Evolutionary conservation across 2,113 vertebrate species (phyloP).

Genomic region (Nycticebus coucang): DNA sequence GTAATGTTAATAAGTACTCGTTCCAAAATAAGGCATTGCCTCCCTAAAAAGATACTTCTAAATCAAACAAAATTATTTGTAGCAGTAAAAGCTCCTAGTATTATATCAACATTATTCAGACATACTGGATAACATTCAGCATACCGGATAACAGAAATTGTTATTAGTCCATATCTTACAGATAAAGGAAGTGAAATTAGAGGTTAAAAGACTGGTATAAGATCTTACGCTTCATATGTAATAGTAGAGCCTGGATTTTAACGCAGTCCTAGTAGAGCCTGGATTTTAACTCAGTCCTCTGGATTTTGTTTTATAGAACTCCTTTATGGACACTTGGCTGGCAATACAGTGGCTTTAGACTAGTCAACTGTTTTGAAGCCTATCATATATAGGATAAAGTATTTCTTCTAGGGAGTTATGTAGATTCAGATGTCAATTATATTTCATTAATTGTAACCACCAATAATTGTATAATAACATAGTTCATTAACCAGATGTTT

Average conservation of each 20-base stretch:
- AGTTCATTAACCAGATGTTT: slow-evolving; percentile 61
- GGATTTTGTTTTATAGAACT: not conserved
- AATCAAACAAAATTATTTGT: not conserved
- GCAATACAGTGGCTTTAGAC: not conserved
- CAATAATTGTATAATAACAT: not conserved
- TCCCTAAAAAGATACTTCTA: not conserved
- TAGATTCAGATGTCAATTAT: slow-evolving; percentile 44
- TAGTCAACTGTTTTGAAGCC: not conserved
- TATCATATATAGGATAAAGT: not conserved
- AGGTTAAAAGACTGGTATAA: not conserved
- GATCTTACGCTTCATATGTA: not conserved
- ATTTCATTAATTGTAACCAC: slow-evolving; percentile 42
- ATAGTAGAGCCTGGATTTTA: not conserved
- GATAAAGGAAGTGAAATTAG: not conserved
- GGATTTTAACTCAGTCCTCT: not conserved
- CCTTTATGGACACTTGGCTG: not conserved
- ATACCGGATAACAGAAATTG: not conserved
- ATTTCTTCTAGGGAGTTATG: not conserved
- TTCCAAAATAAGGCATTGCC: not conserved
- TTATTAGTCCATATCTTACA: not conserved
- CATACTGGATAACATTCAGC: not conserved
- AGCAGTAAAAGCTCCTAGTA: not conserved
- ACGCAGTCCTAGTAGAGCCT: not conserved
- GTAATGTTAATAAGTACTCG: not conserved
- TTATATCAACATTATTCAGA: not conserved